Evolutionary conservation across 2,888 invertebrate genomes (phyloP), one percentile per base, ranked within the genome.

Genomic region (Ormyrus rosae): DNA sequence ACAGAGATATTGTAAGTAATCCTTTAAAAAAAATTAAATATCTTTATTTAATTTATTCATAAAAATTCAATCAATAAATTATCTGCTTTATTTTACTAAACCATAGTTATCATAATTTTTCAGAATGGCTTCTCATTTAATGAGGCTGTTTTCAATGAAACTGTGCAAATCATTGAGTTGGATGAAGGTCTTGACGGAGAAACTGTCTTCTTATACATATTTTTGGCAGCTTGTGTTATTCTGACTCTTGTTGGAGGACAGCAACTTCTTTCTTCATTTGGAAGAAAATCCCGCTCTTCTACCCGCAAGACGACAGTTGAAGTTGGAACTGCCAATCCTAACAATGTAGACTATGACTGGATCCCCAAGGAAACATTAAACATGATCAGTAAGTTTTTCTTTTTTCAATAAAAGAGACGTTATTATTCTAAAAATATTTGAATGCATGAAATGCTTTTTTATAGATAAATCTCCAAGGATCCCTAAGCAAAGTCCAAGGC

Each of bases 341-440:
- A 96, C 86, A 97, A 98, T 91, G 97, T 99, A 5, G 99, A 99
- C 91, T 99, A 97, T 89, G 99, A 99, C 86, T 99, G 99, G 99
- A 93, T 99, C 88, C 99, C 99, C 60, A 95, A 96, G 88, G 97
- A 98, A 91, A 96, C 96, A 83, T 93, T 97, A 72, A 95, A 95
- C 85, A 94, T 94, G 90, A 92, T 96, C 85, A 96, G 97, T 97
- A 92, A 94, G 96, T 93, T 69, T 81, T 83, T 34, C 34, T 34
- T 34, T 34, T 34, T 34, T 34, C 34, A 34, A 61, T 10, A 48
- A 58, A 10, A 58, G 3, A 34, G 34, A 34, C 34, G 34, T 34
- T 4, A 34, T 34, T 64, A 74, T 64, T 48, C 0, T n/a, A 6
- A 11, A 50, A 45, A 58, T 6, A 58, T 64, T 46, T 19, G 9